Evolutionary conservation across 2,113 vertebrate species (phyloP).

Genomic region (Hylia prasina): DNA sequence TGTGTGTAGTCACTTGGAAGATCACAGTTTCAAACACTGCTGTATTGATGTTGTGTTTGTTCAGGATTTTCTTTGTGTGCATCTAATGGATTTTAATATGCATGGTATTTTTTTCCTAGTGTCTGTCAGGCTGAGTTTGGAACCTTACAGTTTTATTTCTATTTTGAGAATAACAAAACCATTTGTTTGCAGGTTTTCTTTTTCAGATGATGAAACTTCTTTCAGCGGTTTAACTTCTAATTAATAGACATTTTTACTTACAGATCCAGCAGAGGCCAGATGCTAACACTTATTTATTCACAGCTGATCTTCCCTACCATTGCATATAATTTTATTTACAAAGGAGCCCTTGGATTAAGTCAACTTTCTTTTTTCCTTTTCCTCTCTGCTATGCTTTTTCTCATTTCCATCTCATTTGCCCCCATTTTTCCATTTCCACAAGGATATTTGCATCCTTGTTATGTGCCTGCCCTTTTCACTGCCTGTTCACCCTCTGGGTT

Average conservation of each 20-base stretch:
- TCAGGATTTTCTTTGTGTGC: neutral
- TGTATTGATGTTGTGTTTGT: neutral
- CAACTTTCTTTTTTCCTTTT: neutral
- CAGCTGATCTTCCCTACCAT: neutral
- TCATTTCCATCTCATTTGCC: neutral
- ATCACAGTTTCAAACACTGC: neutral
- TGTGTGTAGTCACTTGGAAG: neutral
- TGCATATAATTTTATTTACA: neutral
- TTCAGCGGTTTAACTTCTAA: neutral
- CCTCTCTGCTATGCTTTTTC: neutral
- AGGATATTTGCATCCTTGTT: neutral
- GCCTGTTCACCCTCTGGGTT: neutral
- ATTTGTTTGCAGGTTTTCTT: conserved; percentile 6
- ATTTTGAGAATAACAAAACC: neutral
- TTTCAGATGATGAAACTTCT: neutral
- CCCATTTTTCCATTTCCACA: neutral
- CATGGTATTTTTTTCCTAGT: neutral
- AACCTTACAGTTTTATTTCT: neutral
- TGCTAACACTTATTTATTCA: neutral
- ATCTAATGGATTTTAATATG: neutral
- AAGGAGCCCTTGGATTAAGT: neutral
- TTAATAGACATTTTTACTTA: conserved; percentile 31
- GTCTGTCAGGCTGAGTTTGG: neutral
- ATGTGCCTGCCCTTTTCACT: neutral
- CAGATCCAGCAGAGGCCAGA: conserved; percentile 28